Base-by-base conservation (phyloP, 92 coral and sea anemone genomes). In the Porites divaricata region DNA sequence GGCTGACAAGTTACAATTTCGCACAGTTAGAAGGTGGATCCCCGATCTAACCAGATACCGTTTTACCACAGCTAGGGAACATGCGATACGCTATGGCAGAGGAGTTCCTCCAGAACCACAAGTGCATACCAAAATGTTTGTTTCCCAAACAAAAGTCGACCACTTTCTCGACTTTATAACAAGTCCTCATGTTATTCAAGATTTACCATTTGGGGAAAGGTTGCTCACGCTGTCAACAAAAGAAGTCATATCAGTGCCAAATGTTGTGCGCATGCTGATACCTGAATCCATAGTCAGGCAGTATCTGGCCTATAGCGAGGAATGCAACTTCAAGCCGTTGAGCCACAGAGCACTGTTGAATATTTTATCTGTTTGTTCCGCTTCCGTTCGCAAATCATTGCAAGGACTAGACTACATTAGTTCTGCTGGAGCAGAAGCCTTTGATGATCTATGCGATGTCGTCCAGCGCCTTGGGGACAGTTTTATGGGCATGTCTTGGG, bases 391-490 rank as follows among this genome's bases (percentile, higher is more conserved):
- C 73, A 77, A 79, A 28, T 84, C 92, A 1, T 58, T 89, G 53
- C 89, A 89, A 73, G 89, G 92, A 70, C 92, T 88, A 50, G 92
- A 88, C 57, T 88, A 88, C 26, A 76, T 84, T 57, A 81, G 84
- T 77, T 67, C 86, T 12, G 70, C 70, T 49, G 54, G 14, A 71
- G 77, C 58, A 71, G 78, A 82, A 71, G 83, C 83, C 41, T 87
- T 87, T 68, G 88, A 87, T 74, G 63, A 83, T 14, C 81, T 83
- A 24, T 73, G 81, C 67, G 72, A 74, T 25, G 81, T 59, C 49
- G 81, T 61, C 81, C 79, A 83, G 79, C 80, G 70, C 68, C 80
- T 83, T 25, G 87, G 87, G 28, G 87, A 83, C 69, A 51, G 45
- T 58, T 74, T 83, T 50, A 83, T 52, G 81, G 81, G 80, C 26